Conservation (phyloP, 2,888 invertebrate species). For the Drosophila paranaensis region DNA sequence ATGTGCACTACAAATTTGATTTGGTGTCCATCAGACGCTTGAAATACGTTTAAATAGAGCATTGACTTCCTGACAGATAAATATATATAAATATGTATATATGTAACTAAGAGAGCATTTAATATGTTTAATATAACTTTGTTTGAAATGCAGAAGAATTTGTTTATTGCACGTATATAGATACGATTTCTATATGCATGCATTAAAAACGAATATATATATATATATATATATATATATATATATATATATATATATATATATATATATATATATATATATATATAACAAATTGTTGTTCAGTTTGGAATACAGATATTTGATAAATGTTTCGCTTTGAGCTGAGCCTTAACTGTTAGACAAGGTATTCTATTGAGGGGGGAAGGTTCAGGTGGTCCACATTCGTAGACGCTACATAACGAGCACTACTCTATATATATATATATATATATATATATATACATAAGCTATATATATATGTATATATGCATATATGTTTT, state of each 20-base stretch:
- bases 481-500: not conserved
- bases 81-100: not conserved
- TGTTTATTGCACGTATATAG: conserved; percentile 9
- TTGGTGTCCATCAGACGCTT: conserved; percentile 2
- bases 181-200: conserved; percentile 1
- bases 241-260: not conserved
- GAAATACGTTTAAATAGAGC: conserved; percentile 30
- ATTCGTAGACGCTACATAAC: conserved; percentile 31
- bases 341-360: conserved; percentile 28
- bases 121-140: conserved; percentile 11
- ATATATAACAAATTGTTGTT: conserved; percentile 10
- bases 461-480: not conserved
- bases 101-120: conserved; percentile 38
- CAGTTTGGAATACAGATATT: conserved; percentile 11
- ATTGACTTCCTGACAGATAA: conserved; percentile 7
- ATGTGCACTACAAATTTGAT: conserved; percentile 47
- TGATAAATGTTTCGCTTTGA: conserved; percentile 34
- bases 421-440: conserved; percentile 14
- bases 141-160: conserved; percentile 44
- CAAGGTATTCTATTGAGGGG: conserved; percentile 1
- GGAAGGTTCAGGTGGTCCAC: conserved; percentile 27
- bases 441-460: conserved; percentile 4
- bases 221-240: not conserved
- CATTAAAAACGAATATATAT: not conserved
- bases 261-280: not conserved